Evolutionary conservation across 2,797 vertebrate species (phyloP), one percentile per base, ranked within the genome.

Genomic region (Spondyliosoma cantharus): DNA sequence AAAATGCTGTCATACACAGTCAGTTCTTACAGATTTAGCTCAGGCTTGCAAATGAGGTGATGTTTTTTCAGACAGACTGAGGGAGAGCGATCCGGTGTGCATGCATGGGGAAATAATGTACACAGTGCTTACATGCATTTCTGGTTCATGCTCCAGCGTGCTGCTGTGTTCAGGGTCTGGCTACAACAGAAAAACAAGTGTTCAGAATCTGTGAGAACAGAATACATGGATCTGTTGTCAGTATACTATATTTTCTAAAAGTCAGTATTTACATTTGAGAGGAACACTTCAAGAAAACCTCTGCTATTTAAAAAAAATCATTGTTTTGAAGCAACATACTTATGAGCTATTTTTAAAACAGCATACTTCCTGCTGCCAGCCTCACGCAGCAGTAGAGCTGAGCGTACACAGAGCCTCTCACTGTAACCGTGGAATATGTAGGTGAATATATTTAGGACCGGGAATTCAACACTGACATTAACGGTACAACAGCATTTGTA

Each of bases 51-150:
- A 49, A 64, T 64, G 13, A 19, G n/a, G 3, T 1, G 43, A 2
- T 29, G 62, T 32, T 24, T 43, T 19, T 24, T 56, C 1, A 15
- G 46, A 27, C 16, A 12, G 14, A 59, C 25, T 61, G 8, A n/a
- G 48, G 29, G 49, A n/a, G 7, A 69, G 45, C 25, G 77, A 69
- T 56, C n/a, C 24, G 3, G 17, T 37, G 76, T 76, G 74, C 74
- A 71, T 66, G 73, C 80, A 68, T 45, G 58, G 14, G 70, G 68
- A 84, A 76, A 64, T 84, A 81, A 84, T 80, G 63, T 15, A 79
- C 24, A 62, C 48, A 49, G 71, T 45, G 60, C 78, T 63, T 60
- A 32, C 32, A 49, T 72, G 79, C 60, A 74, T 65, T 63, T 81
- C 49, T 81, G 68, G 27, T 69, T 78, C 48, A 69, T 37, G 58